Evolutionary conservation across 64 coral and sea anemone species (phyloP).

Genomic region (Porites lutea): DNA sequence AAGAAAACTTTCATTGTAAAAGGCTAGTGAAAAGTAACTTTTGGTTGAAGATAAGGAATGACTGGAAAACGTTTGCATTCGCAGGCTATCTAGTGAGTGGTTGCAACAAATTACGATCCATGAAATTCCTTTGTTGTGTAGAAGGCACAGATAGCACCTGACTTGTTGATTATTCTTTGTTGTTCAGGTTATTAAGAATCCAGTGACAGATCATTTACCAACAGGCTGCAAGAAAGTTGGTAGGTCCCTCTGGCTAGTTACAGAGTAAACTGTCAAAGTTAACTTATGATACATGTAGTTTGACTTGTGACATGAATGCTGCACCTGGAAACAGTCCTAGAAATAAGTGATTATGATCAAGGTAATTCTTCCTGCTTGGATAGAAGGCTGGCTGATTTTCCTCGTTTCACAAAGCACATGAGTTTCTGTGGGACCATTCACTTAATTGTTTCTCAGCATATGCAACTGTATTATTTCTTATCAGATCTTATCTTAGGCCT

Average conservation of each 20-base stretch:
- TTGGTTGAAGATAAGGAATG: too few species aligned
- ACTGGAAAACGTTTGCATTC: neutral
- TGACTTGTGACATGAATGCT: too few species aligned
- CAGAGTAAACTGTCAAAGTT: too few species aligned
- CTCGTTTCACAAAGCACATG: neutral
- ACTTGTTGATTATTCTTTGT: neutral
- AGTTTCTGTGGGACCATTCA: too few species aligned
- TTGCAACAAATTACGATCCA: too few species aligned
- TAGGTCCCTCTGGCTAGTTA: neutral
- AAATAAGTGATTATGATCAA: neutral
- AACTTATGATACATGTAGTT: neutral
- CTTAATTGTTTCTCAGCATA: too few species aligned
- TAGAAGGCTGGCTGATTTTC: neutral
- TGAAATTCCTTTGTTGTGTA: too few species aligned
- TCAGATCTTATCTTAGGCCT: too few species aligned
- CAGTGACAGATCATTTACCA: conserved; percentile 95
- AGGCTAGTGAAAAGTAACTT: neutral
- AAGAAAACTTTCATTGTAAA: neutral
- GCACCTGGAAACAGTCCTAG: neutral
- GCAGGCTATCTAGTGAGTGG: too few species aligned
- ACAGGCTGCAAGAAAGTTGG: conserved; percentile 95
- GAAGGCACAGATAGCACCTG: too few species aligned
- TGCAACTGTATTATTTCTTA: too few species aligned
- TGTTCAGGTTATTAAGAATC: conserved; percentile 96
- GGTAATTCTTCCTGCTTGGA: neutral